These are phyloP conservation scores for Dryoscopus gambensis DNA, from an alignment of 2,113 vertebrate species.

Conservation along the genomic window DNA sequence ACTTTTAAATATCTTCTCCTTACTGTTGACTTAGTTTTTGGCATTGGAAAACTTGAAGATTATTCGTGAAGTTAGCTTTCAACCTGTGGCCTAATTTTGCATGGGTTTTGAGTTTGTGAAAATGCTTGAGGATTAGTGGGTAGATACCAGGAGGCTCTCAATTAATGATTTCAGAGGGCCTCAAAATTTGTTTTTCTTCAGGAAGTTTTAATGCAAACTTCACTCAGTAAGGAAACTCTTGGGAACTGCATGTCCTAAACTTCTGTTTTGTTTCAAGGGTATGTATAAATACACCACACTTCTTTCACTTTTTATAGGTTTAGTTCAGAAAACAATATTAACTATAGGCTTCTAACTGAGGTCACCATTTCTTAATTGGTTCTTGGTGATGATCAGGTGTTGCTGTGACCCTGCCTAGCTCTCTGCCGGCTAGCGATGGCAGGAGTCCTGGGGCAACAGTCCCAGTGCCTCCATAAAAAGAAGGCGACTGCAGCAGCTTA, in stretches of 20 bases:
- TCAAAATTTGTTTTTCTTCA: background rate
- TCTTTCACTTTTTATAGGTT: background rate
- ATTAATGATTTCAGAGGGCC: background rate
- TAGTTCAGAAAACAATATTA: background rate
- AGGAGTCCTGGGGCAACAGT: too few species aligned
- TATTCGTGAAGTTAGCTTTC: background rate
- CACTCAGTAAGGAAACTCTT: background rate
- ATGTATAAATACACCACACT: background rate
- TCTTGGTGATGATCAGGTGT: background rate
- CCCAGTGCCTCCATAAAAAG: too few species aligned
- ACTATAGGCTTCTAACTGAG: background rate
- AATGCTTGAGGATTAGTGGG: background rate
- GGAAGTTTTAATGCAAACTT: background rate
- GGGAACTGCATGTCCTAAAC: background rate
- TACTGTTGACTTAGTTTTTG: background rate
- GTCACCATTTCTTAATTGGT: background rate
- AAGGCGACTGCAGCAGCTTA: too few species aligned
- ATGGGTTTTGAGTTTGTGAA: background rate
- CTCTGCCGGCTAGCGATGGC: too few species aligned
- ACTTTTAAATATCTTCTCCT: background rate
- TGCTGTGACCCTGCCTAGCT: too few species aligned
- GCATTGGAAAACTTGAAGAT: background rate
- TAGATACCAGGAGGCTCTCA: background rate
- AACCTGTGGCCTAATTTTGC: background rate
- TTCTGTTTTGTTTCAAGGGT: background rate